phyloP scores from a whole-genome alignment of 2,888 invertebrate species.

The Linnaemya tessellans region DNA sequence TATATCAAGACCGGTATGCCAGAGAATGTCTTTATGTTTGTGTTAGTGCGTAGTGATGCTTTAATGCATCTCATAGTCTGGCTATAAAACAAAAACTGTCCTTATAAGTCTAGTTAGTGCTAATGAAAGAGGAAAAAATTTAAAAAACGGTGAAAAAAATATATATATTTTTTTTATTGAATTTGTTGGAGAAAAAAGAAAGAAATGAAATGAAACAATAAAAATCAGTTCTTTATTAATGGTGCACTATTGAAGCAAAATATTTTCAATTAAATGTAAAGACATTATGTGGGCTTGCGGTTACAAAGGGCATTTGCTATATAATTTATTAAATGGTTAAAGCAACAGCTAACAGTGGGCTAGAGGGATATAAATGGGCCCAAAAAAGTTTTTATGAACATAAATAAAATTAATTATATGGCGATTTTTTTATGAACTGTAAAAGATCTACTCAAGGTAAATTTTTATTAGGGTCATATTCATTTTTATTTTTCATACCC shows the following conservation, averaged over 20 bases:
- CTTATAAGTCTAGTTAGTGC: slow-evolving; percentile 36
- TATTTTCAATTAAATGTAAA: slow-evolving; percentile 25
- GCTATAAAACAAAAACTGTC: slow-evolving; percentile 32
- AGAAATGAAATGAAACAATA: not conserved
- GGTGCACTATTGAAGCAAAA: slow-evolving; percentile 4
- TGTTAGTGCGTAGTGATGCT: not conserved
- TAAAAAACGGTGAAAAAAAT: slow-evolving; percentile 7
- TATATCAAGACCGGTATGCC: slow-evolving; percentile 39
- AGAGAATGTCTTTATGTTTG: not conserved
- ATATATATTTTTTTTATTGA: slow-evolving; percentile 10
- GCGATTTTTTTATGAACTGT: no score
- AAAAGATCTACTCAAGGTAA: no score
- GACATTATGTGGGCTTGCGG: slow-evolving; percentile 40
- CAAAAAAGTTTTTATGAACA: not conserved
- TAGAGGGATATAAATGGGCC: not conserved
- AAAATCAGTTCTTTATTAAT: slow-evolving; percentile 22
- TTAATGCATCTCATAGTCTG: slow-evolving; percentile 14
- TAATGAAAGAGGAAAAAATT: slow-evolving; percentile 23
- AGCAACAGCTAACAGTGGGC: not conserved
- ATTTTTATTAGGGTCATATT: no score
- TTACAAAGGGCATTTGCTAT: slow-evolving; percentile 23
- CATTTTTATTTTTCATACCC: no score
- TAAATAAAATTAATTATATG: not conserved
- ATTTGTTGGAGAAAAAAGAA: not conserved
- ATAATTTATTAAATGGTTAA: slow-evolving; percentile 33